phyloP scores from a whole-genome alignment of 2,797 vertebrate species.

The Oreortyx pictus region DNA sequence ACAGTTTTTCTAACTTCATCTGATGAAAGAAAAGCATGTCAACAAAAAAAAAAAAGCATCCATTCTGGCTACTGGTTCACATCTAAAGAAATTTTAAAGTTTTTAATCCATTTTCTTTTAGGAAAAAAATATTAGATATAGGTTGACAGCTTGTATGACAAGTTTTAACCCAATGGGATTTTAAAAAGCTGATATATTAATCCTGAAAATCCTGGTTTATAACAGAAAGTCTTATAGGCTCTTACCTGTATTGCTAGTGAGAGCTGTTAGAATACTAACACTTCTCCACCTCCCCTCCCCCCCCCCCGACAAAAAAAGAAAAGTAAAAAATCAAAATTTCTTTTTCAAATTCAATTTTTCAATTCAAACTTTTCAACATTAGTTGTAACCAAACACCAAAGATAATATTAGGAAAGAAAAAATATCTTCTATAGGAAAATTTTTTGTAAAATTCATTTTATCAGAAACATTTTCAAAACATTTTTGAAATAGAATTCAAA shows the following conservation, averaged over 20 bases:
- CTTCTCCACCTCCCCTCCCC: not conserved
- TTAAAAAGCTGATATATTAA: conserved; percentile 67
- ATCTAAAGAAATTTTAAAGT: conserved; percentile 2
- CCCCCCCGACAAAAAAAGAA: too few relatives aligned
- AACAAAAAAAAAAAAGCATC: not conserved
- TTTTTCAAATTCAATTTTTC: too few relatives aligned
- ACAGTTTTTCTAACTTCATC: not conserved
- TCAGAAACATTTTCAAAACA: not conserved
- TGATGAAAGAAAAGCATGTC: not conserved
- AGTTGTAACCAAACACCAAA: not conserved
- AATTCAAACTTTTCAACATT: conserved; percentile 15
- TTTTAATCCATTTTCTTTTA: conserved; percentile 30
- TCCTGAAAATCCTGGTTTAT: conserved; percentile 66
- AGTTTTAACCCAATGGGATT: conserved; percentile 61
- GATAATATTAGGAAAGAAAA: not conserved
- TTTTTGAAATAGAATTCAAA: not conserved
- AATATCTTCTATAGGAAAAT: not conserved
- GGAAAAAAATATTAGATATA: not conserved
- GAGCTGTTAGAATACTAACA: conserved; percentile 7
- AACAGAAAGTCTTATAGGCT: conserved; percentile 27
- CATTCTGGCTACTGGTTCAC: not conserved
- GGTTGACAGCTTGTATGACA: conserved; percentile 60
- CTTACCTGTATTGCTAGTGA: conserved; percentile 18
- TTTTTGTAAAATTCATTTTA: not conserved
- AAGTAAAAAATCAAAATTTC: not conserved